phyloP scores from a whole-genome alignment of 1,140 invertebrate genomes.

The Cataglyphis hispanica region DNA sequence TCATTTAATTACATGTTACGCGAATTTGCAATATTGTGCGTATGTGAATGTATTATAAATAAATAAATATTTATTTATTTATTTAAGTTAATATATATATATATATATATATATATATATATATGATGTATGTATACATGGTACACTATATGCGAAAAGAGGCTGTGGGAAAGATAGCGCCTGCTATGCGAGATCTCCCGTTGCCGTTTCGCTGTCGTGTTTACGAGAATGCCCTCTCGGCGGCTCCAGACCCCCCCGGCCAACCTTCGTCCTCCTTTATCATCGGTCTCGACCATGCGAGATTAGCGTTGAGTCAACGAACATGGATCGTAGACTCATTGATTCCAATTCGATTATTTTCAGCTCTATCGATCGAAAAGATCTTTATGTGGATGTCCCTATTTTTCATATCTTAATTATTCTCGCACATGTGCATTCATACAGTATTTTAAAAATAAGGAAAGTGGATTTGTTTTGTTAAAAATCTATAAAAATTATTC shows the following conservation, averaged over 20 bases:
- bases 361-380: neutral
- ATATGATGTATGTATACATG: neutral
- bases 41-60: slow-evolving; percentile 28
- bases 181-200: slow-evolving; percentile 64
- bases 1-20: slow-evolving; percentile 79
- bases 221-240: slow-evolving; percentile 69
- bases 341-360: slow-evolving; percentile 31
- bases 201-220: slow-evolving; percentile 69
- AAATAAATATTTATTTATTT: no score
- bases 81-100: no score
- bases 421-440: neutral
- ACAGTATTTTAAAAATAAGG: neutral
- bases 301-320: slow-evolving; percentile 59
- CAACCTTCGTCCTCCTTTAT: slow-evolving; percentile 80
- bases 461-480: neutral
- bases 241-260: slow-evolving; percentile 72
- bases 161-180: slow-evolving; percentile 83
- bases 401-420: slow-evolving; percentile 18
- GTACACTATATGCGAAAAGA: slow-evolving; percentile 64
- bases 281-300: slow-evolving; percentile 76
- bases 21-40: slow-evolving; percentile 80
- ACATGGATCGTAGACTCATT: slow-evolving; percentile 6
- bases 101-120: slow-evolving; percentile 33
- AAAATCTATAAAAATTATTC: neutral
- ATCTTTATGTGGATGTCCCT: neutral